phyloP scores from a whole-genome alignment of 2,888 invertebrate species.

The Spodoptera picta region DNA sequence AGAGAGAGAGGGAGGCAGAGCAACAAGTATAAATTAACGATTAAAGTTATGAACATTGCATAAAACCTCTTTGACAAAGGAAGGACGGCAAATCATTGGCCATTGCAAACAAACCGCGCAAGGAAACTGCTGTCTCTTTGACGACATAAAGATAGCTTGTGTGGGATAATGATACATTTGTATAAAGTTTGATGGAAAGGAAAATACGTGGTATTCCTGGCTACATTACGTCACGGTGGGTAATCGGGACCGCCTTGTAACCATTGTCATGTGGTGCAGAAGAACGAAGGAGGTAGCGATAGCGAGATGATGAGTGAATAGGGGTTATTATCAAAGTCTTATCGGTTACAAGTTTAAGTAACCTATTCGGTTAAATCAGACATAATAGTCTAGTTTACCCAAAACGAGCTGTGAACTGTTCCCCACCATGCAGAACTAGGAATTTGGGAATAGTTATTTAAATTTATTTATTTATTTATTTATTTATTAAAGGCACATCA shows the following conservation, averaged over 20 bases:
- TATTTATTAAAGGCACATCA: no score
- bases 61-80: constrained; percentile 7
- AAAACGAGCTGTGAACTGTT: no score
- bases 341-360: no score
- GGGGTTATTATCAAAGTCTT: no score
- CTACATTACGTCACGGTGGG: constrained; percentile 19
- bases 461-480: no score
- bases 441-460: no score
- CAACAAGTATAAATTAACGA: constrained; percentile 5
- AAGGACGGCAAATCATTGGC: constrained; percentile 9
- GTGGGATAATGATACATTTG: constrained; percentile 33
- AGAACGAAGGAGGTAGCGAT: neutral
- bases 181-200: constrained; percentile 28
- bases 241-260: constrained; percentile 17
- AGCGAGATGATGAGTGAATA: no score
- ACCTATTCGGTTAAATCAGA: no score
- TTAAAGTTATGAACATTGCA: no score
- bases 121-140: constrained; percentile 31
- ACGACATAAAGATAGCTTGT: constrained; percentile 4
- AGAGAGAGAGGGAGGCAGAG: no score
- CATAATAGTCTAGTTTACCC: no score
- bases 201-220: constrained; percentile 31
- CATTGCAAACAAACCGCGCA: constrained; percentile 7
- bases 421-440: no score
- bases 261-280: constrained; percentile 1